Evolutionary conservation across 37 sponge, comb jelly and placozoan species (phyloP), one percentile per base, ranked within the genome.

Genomic region (Beroe forskalii): DNA sequence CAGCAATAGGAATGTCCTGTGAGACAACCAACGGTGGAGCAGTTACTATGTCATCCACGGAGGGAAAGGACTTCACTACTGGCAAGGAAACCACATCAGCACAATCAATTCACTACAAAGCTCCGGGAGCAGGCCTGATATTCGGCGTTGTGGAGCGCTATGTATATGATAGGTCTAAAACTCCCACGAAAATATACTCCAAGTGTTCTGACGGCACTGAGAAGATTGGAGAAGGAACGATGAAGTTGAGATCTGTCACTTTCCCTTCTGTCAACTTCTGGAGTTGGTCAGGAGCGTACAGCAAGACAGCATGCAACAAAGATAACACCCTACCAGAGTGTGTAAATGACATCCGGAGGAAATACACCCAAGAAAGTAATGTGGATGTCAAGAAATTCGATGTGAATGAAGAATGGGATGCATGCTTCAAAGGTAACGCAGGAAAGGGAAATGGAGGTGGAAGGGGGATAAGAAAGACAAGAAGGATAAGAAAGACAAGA

Each of bases 261-360:
- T 64, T 30, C 66, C 66, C 66, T 64, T 30, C 66, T n/a, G 25
- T 64, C 25, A 23, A 64, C 30, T 64, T n/a, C 25, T 64, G 66
- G 66, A 23, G 30, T 22, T 64, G 25, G 31, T 64, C 25, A 22
- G 66, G 66, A 8, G 4, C 4, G 66, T 64, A 22, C 66, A 8
- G 25, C 25, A 64, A 64, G 25, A 64, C 4, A 23, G 66, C 66
- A n/a, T 64, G 66, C 17, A 3, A 64, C 14, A 64, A 64, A 22
- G 25, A 64, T 23, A 27, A 23, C 25, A 30, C 14, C 17, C 31
- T 64, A 8, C 66, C 66, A 30, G 30, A 30, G 25, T 64, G 66
- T 64, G 25, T 64, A 64, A 64, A 4, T 23, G 17, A 27, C 6
- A 23, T 64, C 30, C 25, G 66, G 4, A 23, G 66, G 25, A 64